Conservation (phyloP, 2,888 invertebrate species). For the Scaeva pyrastri region DNA sequence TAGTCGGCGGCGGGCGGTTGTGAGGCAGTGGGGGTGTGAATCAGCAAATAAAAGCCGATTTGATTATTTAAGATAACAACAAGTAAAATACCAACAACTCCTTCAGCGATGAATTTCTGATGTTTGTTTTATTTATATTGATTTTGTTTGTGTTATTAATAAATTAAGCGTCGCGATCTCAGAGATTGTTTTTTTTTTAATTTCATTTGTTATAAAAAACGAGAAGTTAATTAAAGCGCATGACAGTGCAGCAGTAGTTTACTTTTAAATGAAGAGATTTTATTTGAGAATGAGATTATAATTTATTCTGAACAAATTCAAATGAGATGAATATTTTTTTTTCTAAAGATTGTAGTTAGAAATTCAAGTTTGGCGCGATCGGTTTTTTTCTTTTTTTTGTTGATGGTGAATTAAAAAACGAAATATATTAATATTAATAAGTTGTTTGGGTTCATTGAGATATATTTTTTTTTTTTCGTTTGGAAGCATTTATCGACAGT, state of each 20-base stretch:
- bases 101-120: background rate
- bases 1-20: too few species aligned
- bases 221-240: background rate
- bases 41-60: background rate
- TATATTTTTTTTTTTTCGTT: background rate
- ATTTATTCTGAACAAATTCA: slow-evolving; percentile 2
- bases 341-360: background rate
- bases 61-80: background rate
- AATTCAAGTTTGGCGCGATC: slow-evolving; percentile 21
- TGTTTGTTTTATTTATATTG: slow-evolving; percentile 14
- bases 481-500: too few species aligned
- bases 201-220: background rate
- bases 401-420: background rate
- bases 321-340: slow-evolving; percentile 7
- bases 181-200: background rate
- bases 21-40: background rate
- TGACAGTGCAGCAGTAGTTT: background rate
- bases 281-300: background rate
- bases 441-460: background rate
- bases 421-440: too few species aligned
- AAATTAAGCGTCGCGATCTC: background rate
- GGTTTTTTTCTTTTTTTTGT: slow-evolving; percentile 13
- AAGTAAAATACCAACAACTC: background rate
- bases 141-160: slow-evolving; percentile 13
- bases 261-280: background rate